Evolutionary conservation across 2,888 invertebrate species (phyloP).

Genomic region (Thysanoteuthis rhombus): DNA sequence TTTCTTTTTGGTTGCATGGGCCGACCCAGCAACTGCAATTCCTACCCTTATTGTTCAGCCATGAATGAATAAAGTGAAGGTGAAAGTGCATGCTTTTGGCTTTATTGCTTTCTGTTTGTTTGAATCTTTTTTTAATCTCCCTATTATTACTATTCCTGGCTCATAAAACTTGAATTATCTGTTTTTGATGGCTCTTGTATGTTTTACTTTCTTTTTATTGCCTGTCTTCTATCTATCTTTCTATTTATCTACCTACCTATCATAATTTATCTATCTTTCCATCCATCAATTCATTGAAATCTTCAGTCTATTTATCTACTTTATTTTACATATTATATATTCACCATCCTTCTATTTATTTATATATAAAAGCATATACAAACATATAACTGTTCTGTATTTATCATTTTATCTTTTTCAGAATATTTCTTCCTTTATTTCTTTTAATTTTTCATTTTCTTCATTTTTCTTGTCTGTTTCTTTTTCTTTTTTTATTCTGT

Average conservation of each 20-base stretch:
- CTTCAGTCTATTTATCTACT: background rate
- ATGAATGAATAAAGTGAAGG: background rate
- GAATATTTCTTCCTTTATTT: background rate
- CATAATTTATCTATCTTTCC: background rate
- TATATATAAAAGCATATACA: background rate
- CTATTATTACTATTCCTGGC: background rate
- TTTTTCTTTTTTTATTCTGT: background rate
- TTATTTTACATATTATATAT: background rate
- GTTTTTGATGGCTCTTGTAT: background rate
- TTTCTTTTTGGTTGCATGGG: background rate
- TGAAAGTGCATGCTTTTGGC: background rate
- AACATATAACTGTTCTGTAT: background rate
- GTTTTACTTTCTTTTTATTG: background rate
- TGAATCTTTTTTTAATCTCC: background rate
- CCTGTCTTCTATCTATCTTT: constrained; percentile 12
- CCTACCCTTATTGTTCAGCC: background rate
- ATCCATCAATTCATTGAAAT: background rate
- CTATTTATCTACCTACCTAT: background rate
- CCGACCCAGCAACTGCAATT: background rate
- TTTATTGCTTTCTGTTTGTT: background rate
- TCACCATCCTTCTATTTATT: background rate
- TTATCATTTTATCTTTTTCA: background rate
- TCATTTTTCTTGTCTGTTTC: background rate
- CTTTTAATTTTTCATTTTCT: background rate
- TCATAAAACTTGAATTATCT: background rate